phyloP scores from a whole-genome alignment of 1,140 invertebrate genomes.

The Pygmarrhopalites habei region DNA sequence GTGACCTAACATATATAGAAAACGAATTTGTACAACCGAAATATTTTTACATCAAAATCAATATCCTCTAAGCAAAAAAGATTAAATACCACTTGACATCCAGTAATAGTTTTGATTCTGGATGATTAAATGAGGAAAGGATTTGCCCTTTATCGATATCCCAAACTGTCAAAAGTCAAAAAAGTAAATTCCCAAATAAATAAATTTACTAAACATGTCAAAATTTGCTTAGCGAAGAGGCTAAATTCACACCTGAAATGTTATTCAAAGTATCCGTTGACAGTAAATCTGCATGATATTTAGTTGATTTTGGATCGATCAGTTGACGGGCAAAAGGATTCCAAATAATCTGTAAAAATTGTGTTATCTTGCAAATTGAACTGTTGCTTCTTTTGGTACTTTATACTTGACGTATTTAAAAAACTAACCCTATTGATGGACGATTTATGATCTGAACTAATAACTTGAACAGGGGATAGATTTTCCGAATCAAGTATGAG shows the following conservation, averaged over 20 bases:
- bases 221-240: too few species aligned
- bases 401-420: background rate
- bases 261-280: conserved; percentile 20
- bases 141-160: conserved; percentile 26
- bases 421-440: conserved; percentile 18
- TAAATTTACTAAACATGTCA: too few species aligned
- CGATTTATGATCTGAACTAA: conserved; percentile 20
- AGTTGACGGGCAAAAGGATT: conserved; percentile 26
- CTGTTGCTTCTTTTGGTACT: background rate
- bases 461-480: conserved; percentile 15
- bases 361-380: background rate
- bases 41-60: too few species aligned
- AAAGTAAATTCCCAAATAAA: too few species aligned
- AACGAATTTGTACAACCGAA: too few species aligned
- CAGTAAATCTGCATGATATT: conserved; percentile 26
- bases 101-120: conserved; percentile 23
- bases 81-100: conserved; percentile 24
- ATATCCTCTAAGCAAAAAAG: too few species aligned
- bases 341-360: conserved; percentile 26
- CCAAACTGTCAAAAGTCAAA: too few species aligned
- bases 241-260: too few species aligned
- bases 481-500: conserved; percentile 23
- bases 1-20: too few species aligned
- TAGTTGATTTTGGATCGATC: conserved; percentile 11
- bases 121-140: conserved; percentile 25